These are phyloP conservation scores for Capreolus pygargus DNA, from an alignment of 2,113 vertebrate species.

Conservation along the genomic window DNA sequence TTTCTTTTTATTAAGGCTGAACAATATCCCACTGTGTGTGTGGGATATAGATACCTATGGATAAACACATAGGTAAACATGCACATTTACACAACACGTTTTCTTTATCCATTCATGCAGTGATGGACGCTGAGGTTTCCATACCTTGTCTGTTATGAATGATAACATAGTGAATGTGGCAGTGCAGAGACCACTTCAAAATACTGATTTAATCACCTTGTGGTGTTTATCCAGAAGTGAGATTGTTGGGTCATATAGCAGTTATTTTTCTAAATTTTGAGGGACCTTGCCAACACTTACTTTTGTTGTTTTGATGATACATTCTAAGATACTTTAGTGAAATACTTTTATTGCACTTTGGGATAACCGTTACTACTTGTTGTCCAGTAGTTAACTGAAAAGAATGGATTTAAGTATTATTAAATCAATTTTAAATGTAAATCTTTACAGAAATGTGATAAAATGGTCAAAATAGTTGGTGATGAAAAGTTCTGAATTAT, in stretches of 20 bases:
- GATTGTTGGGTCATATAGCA: neutral
- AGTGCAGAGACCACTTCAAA: neutral
- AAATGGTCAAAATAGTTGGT: neutral
- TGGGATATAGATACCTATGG: neutral
- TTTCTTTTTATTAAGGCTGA: neutral
- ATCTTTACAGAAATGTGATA: neutral
- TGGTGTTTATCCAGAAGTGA: neutral
- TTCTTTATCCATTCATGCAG: neutral
- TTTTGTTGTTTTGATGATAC: neutral
- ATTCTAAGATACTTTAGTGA: neutral
- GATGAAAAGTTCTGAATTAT: neutral
- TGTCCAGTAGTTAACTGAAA: neutral
- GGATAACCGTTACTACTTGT: neutral
- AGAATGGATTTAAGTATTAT: neutral
- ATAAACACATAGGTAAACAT: neutral
- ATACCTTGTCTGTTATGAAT: neutral
- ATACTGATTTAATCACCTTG: neutral
- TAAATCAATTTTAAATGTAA: neutral
- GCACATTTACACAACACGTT: neutral
- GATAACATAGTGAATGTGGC: neutral
- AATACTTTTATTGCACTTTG: neutral
- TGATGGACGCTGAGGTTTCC: neutral
- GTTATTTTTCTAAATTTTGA: neutral
- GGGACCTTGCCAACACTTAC: neutral
- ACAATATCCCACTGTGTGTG: neutral